phyloP scores from a whole-genome alignment of 1,140 invertebrate species.

The Drosophila bifasciata region DNA sequence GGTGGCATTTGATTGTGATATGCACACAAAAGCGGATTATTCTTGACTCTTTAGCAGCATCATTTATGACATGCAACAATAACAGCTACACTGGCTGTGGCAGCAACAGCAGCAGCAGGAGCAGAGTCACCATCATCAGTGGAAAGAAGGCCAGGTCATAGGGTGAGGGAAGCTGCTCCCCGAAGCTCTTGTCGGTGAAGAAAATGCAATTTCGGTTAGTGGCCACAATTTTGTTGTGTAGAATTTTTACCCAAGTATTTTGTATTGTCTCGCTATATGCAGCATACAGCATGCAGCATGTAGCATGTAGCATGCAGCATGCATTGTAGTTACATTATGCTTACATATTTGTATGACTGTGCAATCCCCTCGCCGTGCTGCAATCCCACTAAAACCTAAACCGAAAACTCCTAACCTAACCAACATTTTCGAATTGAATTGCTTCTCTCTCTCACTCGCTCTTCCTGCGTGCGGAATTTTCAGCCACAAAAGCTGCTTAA shows the following conservation, averaged over 20 bases:
- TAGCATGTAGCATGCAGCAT: slow-evolving; percentile 26
- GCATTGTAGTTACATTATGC: slow-evolving; percentile 58
- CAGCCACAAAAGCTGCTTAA: slow-evolving; percentile 50
- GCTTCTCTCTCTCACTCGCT: not conserved
- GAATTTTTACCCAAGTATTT: slow-evolving; percentile 58
- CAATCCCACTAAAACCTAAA: not conserved
- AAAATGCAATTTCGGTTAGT: slow-evolving; percentile 76
- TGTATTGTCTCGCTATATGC: slow-evolving; percentile 57
- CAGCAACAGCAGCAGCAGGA: not conserved
- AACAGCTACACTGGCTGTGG: slow-evolving; percentile 27
- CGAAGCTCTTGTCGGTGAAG: not conserved
- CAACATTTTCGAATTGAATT: slow-evolving; percentile 37
- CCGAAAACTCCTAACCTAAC: slow-evolving; percentile 7
- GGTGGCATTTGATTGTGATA: slow-evolving; percentile 72
- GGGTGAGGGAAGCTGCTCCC: too few relatives aligned
- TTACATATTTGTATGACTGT: slow-evolving; percentile 33
- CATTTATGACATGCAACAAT: slow-evolving; percentile 81
- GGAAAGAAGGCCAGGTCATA: slow-evolving; percentile 8
- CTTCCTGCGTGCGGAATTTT: slow-evolving; percentile 1
- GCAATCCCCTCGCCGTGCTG: not conserved
- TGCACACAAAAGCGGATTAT: slow-evolving; percentile 81
- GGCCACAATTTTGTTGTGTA: slow-evolving; percentile 73
- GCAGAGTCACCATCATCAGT: not conserved
- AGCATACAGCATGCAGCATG: slow-evolving; percentile 27
- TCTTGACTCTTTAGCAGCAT: slow-evolving; percentile 75